A percentile compares a stretch with the other conserved stretches of the same genome.
Evolutionary conservation across 2,113 vertebrate genomes (phyloP).

Genomic region (Desmodus rotundus): DNA sequence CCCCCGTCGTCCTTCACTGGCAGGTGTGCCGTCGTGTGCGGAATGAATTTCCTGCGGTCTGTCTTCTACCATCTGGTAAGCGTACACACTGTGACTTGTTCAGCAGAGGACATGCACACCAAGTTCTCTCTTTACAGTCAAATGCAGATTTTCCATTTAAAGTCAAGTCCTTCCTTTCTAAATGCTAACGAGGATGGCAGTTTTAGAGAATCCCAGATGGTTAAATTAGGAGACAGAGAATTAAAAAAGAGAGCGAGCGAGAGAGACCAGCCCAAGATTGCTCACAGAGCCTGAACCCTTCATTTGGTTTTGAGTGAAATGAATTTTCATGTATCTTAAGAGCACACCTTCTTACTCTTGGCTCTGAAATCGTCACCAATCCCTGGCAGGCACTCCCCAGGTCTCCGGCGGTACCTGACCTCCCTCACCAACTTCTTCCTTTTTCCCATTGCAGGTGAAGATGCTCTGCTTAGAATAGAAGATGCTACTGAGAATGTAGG

Average conservation of each 20-base stretch:
- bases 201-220: constrained; percentile 40
- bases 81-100: neutral
- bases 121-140: neutral
- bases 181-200: neutral
- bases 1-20: neutral
- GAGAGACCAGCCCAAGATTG: neutral
- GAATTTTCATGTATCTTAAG: neutral
- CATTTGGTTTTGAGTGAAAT: constrained; percentile 21
- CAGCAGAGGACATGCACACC: neutral
- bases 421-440: neutral
- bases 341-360: neutral
- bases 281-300: neutral
- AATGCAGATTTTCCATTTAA: constrained; percentile 12
- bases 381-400: neutral
- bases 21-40: neutral
- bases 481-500: neutral
- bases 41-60: neutral
- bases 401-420: neutral
- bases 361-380: neutral
- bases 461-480: neutral
- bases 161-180: neutral
- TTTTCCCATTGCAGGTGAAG: neutral
- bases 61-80: neutral
- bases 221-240: neutral
- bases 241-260: neutral